These are phyloP conservation scores for Sarcophaga rosellei DNA, from an alignment of 2,888 invertebrate species.

Conservation along the genomic window DNA sequence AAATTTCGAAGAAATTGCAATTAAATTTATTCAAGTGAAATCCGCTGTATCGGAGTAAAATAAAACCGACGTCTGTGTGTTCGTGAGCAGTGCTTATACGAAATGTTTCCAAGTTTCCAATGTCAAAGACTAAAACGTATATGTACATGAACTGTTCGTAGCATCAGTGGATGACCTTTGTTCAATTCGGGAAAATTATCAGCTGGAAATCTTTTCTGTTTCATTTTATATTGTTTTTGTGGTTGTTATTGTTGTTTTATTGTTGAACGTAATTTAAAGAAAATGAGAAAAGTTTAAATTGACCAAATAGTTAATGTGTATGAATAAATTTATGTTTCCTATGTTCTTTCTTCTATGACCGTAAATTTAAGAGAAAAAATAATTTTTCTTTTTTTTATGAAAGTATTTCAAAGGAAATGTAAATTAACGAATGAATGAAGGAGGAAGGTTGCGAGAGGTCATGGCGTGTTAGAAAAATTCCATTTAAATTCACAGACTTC, in stretches of 20 bases:
- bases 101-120: constrained; percentile 94
- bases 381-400: neutral
- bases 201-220: constrained; percentile 87
- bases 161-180: constrained; percentile 83
- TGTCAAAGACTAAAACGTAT: constrained; percentile 97
- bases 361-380: neutral
- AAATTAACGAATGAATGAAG: no score
- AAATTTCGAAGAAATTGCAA: no score
- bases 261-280: constrained; percentile 32
- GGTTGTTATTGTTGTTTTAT: neutral
- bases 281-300: constrained; percentile 59
- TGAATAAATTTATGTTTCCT: no score
- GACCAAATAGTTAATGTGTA: neutral
- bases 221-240: neutral
- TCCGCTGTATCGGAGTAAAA: no score
- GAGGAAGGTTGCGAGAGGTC: no score
- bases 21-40: no score
- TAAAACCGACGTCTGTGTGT: no score
- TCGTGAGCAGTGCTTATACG: constrained; percentile 83
- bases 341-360: no score
- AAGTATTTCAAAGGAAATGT: no score
- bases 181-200: constrained; percentile 97
- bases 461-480: no score
- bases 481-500: no score
- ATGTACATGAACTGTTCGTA: constrained; percentile 91